Percentiles rank a stretch among this genome's conserved stretches.
These are phyloP conservation scores for Bolinopsis microptera DNA, from an alignment of 37 sponge, comb jelly and placozoan species.

Conservation along the genomic window DNA sequence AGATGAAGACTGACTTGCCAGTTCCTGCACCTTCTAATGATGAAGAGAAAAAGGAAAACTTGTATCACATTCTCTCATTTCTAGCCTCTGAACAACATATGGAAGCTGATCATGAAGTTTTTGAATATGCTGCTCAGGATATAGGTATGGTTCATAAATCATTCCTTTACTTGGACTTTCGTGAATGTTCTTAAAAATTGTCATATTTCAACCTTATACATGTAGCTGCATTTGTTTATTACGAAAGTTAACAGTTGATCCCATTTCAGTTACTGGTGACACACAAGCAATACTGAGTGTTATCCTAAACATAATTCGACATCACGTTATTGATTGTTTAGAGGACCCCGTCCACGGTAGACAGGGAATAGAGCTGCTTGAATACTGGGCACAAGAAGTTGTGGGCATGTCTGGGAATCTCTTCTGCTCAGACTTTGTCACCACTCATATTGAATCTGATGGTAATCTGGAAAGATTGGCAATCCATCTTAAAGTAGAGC, in stretches of 20 bases:
- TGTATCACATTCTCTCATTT: background rate
- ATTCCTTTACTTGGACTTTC: too few species aligned
- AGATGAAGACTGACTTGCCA: background rate
- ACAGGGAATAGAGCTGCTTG: background rate
- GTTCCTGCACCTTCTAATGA: background rate
- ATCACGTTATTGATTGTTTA: background rate
- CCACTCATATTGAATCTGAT: background rate
- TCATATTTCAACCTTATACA: too few species aligned
- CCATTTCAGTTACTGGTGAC: slow-evolving; percentile 1
- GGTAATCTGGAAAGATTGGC: background rate
- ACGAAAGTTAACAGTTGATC: background rate
- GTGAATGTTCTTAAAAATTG: too few species aligned
- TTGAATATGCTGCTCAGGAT: background rate
- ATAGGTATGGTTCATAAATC: slow-evolving; percentile 3
- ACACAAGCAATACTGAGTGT: background rate
- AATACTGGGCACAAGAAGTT: background rate
- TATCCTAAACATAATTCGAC: background rate
- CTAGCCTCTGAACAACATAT: background rate
- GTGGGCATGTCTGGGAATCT: slow-evolving; percentile 31
- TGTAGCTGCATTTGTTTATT: too few species aligned
- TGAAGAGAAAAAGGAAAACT: background rate
- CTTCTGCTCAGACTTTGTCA: background rate
- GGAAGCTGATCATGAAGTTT: background rate
- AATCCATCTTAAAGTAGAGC: background rate
- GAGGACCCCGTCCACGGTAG: background rate